phyloP scores from a whole-genome alignment of 2,888 invertebrate species.

The Meteorus colon region DNA sequence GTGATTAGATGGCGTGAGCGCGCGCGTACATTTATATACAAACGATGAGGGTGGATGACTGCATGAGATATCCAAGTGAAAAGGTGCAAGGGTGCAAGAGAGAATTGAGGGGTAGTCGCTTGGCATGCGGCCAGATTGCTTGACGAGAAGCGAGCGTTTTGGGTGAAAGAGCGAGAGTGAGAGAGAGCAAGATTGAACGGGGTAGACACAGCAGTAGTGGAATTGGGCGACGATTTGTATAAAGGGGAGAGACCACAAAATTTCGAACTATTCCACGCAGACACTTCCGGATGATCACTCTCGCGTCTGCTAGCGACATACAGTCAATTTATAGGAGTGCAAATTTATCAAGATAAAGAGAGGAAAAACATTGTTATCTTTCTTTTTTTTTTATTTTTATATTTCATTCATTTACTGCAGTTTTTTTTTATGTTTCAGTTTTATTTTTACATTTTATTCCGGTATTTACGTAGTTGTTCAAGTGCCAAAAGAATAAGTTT shows the following conservation, averaged over 20 bases:
- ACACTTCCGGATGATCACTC: slow-evolving; percentile 34
- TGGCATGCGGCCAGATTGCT: slow-evolving; percentile 35
- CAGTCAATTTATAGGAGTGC: slow-evolving; percentile 26
- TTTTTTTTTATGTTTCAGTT: not conserved
- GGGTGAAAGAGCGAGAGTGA: slow-evolving; percentile 3
- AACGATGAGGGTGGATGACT: not conserved
- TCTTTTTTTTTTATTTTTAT: not conserved
- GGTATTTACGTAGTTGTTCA: not conserved
- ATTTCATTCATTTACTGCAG: not conserved
- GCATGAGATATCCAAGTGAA: not conserved
- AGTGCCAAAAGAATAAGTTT: not conserved
- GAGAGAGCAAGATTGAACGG: not conserved
- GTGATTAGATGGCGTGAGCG: not conserved
- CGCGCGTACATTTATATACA: not conserved
- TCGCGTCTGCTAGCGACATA: slow-evolving; percentile 22
- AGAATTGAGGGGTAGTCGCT: slow-evolving; percentile 3
- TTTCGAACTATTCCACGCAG: slow-evolving; percentile 36
- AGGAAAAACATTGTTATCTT: not conserved
- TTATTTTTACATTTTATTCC: not conserved
- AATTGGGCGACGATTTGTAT: slow-evolving; percentile 10
- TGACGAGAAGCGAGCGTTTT: not conserved
- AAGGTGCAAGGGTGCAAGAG: not conserved
- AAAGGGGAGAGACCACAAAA: slow-evolving; percentile 11
- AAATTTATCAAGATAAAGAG: slow-evolving; percentile 10
- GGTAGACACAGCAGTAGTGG: not conserved